These are phyloP conservation scores for Sphaeramia orbicularis DNA, from an alignment of 2,797 vertebrate species.

Conservation along the genomic window DNA sequence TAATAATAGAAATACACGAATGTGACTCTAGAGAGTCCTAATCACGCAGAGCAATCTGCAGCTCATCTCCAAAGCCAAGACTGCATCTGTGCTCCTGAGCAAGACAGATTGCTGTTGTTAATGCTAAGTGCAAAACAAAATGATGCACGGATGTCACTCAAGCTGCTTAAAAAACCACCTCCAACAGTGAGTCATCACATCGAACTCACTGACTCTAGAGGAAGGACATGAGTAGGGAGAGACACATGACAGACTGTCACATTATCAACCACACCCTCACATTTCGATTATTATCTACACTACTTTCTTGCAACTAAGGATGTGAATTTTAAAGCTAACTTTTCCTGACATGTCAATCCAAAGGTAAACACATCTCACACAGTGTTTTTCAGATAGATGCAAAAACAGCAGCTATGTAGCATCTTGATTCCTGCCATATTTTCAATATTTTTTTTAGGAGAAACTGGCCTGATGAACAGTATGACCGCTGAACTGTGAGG, in stretches of 20 bases:
- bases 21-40: conserved; percentile 31
- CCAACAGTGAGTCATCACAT: conserved; percentile 57
- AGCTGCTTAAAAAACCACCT: conserved; percentile 60
- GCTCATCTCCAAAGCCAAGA: conserved; percentile 47
- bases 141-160: conserved; percentile 51
- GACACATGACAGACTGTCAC: conserved; percentile 25
- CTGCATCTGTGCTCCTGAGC: conserved; percentile 56
- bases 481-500: conserved; percentile 5
- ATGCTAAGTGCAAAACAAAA: conserved; percentile 31
- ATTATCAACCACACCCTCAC: conserved; percentile 20
- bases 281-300: conserved; percentile 23
- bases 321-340: conserved; percentile 24
- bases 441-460: conserved; percentile 23
- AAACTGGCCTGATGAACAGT: conserved; percentile 17
- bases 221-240: not conserved
- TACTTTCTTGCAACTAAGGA: conserved; percentile 8
- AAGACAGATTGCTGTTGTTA: conserved; percentile 61
- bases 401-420: conserved; percentile 29
- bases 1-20: conserved; percentile 44
- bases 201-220: conserved; percentile 37
- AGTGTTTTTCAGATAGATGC: conserved; percentile 13
- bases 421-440: conserved; percentile 19
- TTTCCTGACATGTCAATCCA: conserved; percentile 25
- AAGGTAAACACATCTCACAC: conserved; percentile 26
- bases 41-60: conserved; percentile 48